phyloP scores from a whole-genome alignment of 2,888 invertebrate genomes.

The Hemistola chrysoprasaria region DNA sequence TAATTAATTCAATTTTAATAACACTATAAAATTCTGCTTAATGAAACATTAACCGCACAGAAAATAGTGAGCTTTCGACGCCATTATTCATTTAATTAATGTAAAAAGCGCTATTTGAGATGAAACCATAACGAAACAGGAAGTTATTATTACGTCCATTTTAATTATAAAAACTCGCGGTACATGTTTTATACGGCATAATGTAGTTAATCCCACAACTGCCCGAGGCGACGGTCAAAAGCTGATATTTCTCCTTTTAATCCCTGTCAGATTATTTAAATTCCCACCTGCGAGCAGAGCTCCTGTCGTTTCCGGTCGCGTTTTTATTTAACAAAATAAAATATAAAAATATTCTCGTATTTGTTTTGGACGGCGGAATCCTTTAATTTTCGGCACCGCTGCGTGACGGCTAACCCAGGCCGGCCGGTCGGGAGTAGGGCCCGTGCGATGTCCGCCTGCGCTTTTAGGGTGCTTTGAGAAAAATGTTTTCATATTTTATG shows the following conservation, averaged over 20 bases:
- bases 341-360: slow-evolving; percentile 79
- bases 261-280: slow-evolving; percentile 82
- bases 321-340: slow-evolving; percentile 76
- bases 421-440: too few relatives aligned
- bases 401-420: slow-evolving; percentile 54
- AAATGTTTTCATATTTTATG: slow-evolving; percentile 61
- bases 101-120: slow-evolving; percentile 26
- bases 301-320: slow-evolving; percentile 52
- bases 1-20: slow-evolving; percentile 5
- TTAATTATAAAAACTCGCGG: slow-evolving; percentile 59
- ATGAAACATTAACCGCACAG: slow-evolving; percentile 9
- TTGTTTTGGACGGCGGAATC: slow-evolving; percentile 80
- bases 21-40: slow-evolving; percentile 1
- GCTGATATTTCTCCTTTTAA: slow-evolving; percentile 81
- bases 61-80: slow-evolving; percentile 14
- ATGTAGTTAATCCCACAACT: slow-evolving; percentile 62
- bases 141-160: slow-evolving; percentile 45
- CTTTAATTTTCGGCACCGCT: slow-evolving; percentile 78
- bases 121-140: slow-evolving; percentile 14
- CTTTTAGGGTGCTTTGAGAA: slow-evolving; percentile 64
- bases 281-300: slow-evolving; percentile 77
- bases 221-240: slow-evolving; percentile 72
- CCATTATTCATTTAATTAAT: slow-evolving; percentile 17
- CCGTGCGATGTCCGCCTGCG: slow-evolving; percentile 54
- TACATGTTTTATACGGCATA: slow-evolving; percentile 39